These are phyloP conservation scores for Nysson spinosus DNA, from an alignment of 2,888 invertebrate species.

Conservation along the genomic window DNA sequence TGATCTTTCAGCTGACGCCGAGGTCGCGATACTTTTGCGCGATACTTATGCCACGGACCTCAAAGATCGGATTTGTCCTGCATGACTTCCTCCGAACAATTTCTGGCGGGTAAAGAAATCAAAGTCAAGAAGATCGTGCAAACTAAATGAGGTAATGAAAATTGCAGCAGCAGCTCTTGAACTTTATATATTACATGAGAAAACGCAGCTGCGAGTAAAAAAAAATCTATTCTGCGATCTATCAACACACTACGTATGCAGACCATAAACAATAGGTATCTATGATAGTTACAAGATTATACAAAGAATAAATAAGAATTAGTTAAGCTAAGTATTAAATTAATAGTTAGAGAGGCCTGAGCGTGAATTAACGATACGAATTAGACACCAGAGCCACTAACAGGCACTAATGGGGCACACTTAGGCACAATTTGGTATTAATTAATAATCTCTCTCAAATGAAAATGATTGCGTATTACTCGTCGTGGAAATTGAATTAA, in stretches of 20 bases:
- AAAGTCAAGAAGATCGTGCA: slow-evolving; percentile 32
- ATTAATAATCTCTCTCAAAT: slow-evolving; percentile 9
- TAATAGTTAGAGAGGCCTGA: slow-evolving; percentile 16
- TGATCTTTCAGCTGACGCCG: slow-evolving; percentile 24
- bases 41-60: slow-evolving; percentile 35
- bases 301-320: slow-evolving; percentile 46
- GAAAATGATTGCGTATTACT: slow-evolving; percentile 23
- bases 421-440: slow-evolving; percentile 8
- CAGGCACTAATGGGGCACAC: slow-evolving; percentile 23
- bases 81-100: slow-evolving; percentile 72
- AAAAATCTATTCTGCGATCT: neutral
- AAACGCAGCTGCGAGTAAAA: too few species aligned
- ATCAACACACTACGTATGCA: neutral
- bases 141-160: slow-evolving; percentile 23
- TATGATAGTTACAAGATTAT: slow-evolving; percentile 27
- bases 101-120: slow-evolving; percentile 63
- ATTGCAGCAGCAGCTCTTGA: slow-evolving; percentile 24
- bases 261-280: slow-evolving; percentile 10
- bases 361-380: slow-evolving; percentile 30
- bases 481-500: slow-evolving; percentile 16
- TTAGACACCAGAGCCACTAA: slow-evolving; percentile 34
- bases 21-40: slow-evolving; percentile 13
- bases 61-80: slow-evolving; percentile 68
- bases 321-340: slow-evolving; percentile 39
- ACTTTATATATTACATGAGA: slow-evolving; percentile 3